Evolutionary conservation across 1,140 invertebrate species (phyloP).

Genomic region (Pseudomyrmex pallidus): DNA sequence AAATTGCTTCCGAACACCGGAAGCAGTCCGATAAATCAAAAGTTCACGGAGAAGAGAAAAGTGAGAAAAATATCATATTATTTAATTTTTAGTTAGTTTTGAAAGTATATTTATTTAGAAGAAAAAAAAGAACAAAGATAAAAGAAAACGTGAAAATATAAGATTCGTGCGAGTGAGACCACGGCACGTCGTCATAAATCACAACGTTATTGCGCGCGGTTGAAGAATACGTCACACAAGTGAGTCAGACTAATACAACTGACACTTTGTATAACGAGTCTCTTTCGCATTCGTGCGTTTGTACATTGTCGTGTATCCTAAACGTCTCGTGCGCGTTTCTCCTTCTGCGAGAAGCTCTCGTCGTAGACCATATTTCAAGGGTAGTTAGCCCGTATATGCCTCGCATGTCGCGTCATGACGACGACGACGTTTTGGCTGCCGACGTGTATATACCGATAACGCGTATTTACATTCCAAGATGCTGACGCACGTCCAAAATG

Average conservation of each 20-base stretch:
- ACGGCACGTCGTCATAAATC: not conserved
- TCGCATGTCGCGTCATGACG: slow-evolving; percentile 14
- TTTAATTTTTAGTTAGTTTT: not conserved
- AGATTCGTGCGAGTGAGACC: too few species aligned
- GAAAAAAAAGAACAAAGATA: too few species aligned
- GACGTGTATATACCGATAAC: slow-evolving; percentile 45
- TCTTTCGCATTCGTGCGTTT: slow-evolving; percentile 18
- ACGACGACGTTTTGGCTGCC: slow-evolving; percentile 5
- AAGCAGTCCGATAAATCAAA: not conserved
- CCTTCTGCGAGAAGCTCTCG: not conserved
- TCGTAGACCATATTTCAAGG: slow-evolving; percentile 28
- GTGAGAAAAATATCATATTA: too few species aligned
- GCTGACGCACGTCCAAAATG: slow-evolving; percentile 17
- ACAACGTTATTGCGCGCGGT: not conserved
- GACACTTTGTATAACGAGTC: not conserved
- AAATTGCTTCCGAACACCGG: not conserved
- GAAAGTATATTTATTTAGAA: slow-evolving; percentile 4
- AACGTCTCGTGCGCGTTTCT: not conserved
- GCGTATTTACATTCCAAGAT: slow-evolving; percentile 59
- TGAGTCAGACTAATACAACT: not conserved
- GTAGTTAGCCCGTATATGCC: slow-evolving; percentile 1
- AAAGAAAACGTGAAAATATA: not conserved
- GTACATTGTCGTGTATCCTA: slow-evolving; percentile 20
- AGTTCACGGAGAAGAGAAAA: too few species aligned
- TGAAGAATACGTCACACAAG: not conserved